Evolutionary conservation across 2,113 vertebrate species (phyloP), one percentile per base, ranked within the genome.

Genomic region (Phalacrocorax aristotelis): DNA sequence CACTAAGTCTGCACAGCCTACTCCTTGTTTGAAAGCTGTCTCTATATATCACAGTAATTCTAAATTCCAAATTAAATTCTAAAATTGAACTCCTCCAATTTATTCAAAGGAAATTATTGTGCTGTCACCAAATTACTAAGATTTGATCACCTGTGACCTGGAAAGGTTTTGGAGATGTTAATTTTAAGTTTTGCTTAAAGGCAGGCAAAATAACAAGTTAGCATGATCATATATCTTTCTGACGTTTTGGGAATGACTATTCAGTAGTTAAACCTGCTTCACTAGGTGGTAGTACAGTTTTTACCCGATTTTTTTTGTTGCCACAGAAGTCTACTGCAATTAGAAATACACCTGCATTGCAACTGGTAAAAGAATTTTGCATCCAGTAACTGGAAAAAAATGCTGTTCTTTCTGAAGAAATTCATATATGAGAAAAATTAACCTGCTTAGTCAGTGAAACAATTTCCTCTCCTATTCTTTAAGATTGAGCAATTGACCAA

Each of bases 401-500:
- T n/a, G 6, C 7, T 65, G 30, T 49, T 55, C 18, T 51, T 92
- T 71, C 30, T 65, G 21, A 52, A 65, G 25, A 75, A 60, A 27
- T 69, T 19, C 78, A 23, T 20, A 6, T 40, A 12, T 83, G 66
- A 81, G 38, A 90, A 93, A 88, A 81, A 55, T 60, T 52, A 75
- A 11, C 30, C 9, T 81, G 20, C 27, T 82, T 57, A 75, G 21
- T 32, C 51, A 69, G 34, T 91, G 51, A 55, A 89, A 74, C 20
- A 4, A 1, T 75, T 94, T 76, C 38, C 18, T 79, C 16, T 83
- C 36, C 20, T 92, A 6, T 55, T 94, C 19, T 90, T 97, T 62
- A 97, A 99, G 99, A 98, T 99, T 92, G 99, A 99, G 65, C 98
- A 99, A 93, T 98, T 99, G 92, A 99, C 99, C 48, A 98, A 99